Evolutionary conservation across 92 coral and sea anemone species (phyloP), one percentile per base, ranked within the genome.

Genomic region (Phenganax subtilis): DNA sequence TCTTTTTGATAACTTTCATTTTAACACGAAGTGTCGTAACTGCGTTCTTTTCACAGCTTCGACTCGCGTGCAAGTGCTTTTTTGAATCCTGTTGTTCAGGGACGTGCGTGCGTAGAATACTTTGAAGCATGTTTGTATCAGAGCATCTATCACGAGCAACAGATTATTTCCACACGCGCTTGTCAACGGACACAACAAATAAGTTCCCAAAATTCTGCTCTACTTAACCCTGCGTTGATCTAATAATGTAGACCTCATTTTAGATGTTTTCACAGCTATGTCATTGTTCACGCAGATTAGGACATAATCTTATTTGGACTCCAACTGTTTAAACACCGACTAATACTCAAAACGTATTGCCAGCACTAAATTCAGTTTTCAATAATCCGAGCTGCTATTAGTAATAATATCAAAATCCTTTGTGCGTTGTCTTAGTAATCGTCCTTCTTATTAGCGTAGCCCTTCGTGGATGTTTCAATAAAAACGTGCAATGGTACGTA

Each of bases 1-100:
- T 30, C 54, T 68, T 68, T 44, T 44, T 68, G 11, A 68, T 20
- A 2, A 52, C 70, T 53, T 57, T 76, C 81, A 76, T 59, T 53
- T 60, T 76, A 7, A 76, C 81, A 7, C 55, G 53, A 2, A 76
- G 55, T 12, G 51, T 76, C 1, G 81, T 76, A 11, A 57, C 31
- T 0, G 66, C 52, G 73, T n/a, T 68, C 3, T 68, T 68, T 68
- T 28, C 53, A 60, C 55, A 0, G 53, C 53, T 55, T 60, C 12
- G 71, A 9, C 10, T n/a, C 60, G 53, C 69, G 7, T 76, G 76
- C 56, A 4, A 20, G 57, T 7, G 12, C 59, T 14, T 54, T 2
- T 73, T 59, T 7, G 37, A 0, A 58, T 7, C 28, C 12, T 55
- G 61, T 14, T 68, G 53, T 51, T n/a, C 16, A 64, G 1, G 2